phyloP scores from a whole-genome alignment of 2,888 invertebrate species.

The Orthosia gracilis region DNA sequence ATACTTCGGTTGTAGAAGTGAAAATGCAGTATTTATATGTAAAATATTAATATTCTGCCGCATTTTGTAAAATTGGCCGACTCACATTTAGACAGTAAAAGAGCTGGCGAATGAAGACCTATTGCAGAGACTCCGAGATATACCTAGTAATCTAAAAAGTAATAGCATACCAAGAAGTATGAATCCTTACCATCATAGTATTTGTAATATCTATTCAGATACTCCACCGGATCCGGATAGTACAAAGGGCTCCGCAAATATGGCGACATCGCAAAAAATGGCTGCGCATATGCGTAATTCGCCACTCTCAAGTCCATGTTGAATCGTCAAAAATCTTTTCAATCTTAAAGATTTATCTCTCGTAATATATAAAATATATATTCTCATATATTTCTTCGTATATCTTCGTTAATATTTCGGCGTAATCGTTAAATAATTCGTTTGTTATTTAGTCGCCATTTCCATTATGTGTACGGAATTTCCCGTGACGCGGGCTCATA shows the following conservation, averaged over 20 bases:
- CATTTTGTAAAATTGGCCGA: not conserved
- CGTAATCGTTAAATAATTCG: conserved; percentile 30
- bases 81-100: no score
- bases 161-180: not conserved
- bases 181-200: conserved; percentile 84
- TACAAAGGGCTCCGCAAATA: conserved; percentile 77
- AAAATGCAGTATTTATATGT: not conserved
- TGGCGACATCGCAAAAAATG: conserved; percentile 79
- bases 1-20: not conserved
- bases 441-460: conserved; percentile 30
- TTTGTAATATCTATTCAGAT: conserved; percentile 80
- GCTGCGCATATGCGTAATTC: conserved; percentile 73
- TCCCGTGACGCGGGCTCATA: conserved; percentile 56
- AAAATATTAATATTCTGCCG: not conserved
- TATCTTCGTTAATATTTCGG: conserved; percentile 45
- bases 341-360: conserved; percentile 64
- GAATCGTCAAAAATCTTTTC: conserved; percentile 71
- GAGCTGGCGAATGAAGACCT: not conserved
- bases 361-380: conserved; percentile 37
- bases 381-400: conserved; percentile 23
- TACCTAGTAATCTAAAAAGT: not conserved
- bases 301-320: conserved; percentile 81
- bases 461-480: conserved; percentile 45
- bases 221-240: conserved; percentile 81
- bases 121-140: not conserved